Base-by-base conservation (phyloP, 1,140 invertebrate genomes). In the Platyura marginata region DNA sequence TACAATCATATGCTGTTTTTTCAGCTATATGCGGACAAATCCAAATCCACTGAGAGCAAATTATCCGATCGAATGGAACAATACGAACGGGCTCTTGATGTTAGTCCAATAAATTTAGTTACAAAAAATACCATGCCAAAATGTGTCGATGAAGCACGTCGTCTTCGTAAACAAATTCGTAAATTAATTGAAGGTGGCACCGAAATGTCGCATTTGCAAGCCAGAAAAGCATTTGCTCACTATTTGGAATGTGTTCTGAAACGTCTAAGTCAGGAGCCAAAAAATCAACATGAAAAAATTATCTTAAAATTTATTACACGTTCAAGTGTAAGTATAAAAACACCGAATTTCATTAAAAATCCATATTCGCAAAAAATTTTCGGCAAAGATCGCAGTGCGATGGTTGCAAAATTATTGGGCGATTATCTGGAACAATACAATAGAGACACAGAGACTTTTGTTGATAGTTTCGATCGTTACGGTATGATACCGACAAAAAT, bases 361-460 rank as follows among this genome's bases (percentile, higher is more conserved):
- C 48, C 49, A 10, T 51, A 49, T 39, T 53, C 43, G 21, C 44
- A 52, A 3, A 49, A 50, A 44, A 47, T 90, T 52, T 73, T 77
- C 47, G 74, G 81, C 46, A 88, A 88, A 61, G 87, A 90, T 58
- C 66, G 84, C 21, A 77, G 83, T 40, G 82, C 87, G 11, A 77
- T 92, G 47, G 78, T 90, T 38, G 85, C 87, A 1, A 91, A 90
- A 61, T 81, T 91, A 54, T 67, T 93, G n/a, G 85, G 83, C 50
- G 88, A 93, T 62, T 94, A 92, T 66, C 70, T 92, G 40, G 82
- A 87, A 63, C 67, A 85, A 43, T 93, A 92, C 63, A 86, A 84
- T 56, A 72, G 79, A 52, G 89, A 87, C 64, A 86, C 82, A 0
- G 81, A 87, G 47, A 57, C 79, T 21, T 81, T 75, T 51, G 66